Conservation (phyloP, 2,888 invertebrate genomes). For the Agrotis puta region DNA sequence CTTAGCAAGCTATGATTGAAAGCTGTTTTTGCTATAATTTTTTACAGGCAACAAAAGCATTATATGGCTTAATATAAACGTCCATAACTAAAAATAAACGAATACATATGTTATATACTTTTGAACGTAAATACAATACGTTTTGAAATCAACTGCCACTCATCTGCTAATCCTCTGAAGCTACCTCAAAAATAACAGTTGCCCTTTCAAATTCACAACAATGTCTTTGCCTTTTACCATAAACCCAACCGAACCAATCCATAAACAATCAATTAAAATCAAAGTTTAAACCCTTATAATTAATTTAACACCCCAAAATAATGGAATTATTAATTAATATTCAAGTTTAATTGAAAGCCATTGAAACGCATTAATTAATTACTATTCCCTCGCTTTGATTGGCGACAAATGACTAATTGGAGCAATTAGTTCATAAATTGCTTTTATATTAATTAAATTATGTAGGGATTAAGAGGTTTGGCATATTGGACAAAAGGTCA, state of each 20-base stretch:
- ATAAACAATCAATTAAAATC: conserved; percentile 17
- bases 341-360: conserved; percentile 50
- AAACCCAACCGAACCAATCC: conserved; percentile 8
- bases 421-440: conserved; percentile 38
- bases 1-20: too few species aligned
- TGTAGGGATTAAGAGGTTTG: conserved; percentile 4
- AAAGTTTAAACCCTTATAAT: conserved; percentile 26
- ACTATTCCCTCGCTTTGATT: conserved; percentile 32
- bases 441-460: conserved; percentile 21
- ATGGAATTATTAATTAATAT: conserved; percentile 57
- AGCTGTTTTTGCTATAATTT: too few species aligned
- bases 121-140: too few species aligned
- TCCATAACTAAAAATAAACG: too few species aligned
- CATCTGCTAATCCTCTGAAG: too few species aligned
- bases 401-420: conserved; percentile 54
- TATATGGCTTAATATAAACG: too few species aligned
- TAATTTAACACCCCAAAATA: conserved; percentile 39
- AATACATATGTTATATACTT: too few species aligned
- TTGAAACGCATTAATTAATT: conserved; percentile 54
- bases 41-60: too few species aligned
- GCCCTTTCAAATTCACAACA: neutral
- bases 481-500: neutral
- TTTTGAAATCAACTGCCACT: too few species aligned
- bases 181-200: too few species aligned
- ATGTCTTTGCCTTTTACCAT: neutral